Base-by-base conservation (phyloP, 2,797 vertebrate species). In the Sebastes aleutianus region DNA sequence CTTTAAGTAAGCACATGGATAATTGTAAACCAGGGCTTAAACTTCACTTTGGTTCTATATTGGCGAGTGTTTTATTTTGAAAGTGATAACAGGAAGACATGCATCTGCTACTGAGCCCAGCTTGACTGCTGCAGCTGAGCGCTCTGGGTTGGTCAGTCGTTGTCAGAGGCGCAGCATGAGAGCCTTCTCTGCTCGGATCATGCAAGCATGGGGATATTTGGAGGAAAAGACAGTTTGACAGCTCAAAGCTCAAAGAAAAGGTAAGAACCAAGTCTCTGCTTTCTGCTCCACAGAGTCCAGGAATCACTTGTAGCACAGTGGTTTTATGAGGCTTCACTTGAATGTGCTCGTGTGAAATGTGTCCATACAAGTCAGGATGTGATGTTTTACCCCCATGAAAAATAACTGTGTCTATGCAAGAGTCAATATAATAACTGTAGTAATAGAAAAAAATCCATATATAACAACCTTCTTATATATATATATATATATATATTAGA, bases 31-130 rank as follows among this genome's bases (percentile, higher is more conserved):
- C 16, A 29, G 27, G 29, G 58, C 16, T 8, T 59, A 29, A 18
- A 59, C 8, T 16, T 29, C 18, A 50, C 22, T 5, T n/a, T 27
- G 27, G 20, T 34, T 6, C 31, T 57, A 34, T 34, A 3, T 24
- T 58, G 31, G 5, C 24, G 1, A 10, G 11, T 13, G 20, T 54
- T 86, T 92, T 92, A 92, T 86, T 92, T 86, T 93, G 92, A 92
- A 89, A 88, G 77, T 16, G 0, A 1, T 1, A 12, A 50, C 78
- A 56, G 92, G 92, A 91, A 87, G 4, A 0, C 0, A 2, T 4
- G 2, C 13, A 1, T 24, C 10, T 18, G 9, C 56, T 27, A 0
- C 18, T 11, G 9, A 26, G 9, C 13, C 3, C 2, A 0, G 2
- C 66, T 80, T 82, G 26, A 79, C 80, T 13, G 62, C 59, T 27